Evolutionary conservation across 1,140 invertebrate species (phyloP).

Genomic region (Eumeta japonica): DNA sequence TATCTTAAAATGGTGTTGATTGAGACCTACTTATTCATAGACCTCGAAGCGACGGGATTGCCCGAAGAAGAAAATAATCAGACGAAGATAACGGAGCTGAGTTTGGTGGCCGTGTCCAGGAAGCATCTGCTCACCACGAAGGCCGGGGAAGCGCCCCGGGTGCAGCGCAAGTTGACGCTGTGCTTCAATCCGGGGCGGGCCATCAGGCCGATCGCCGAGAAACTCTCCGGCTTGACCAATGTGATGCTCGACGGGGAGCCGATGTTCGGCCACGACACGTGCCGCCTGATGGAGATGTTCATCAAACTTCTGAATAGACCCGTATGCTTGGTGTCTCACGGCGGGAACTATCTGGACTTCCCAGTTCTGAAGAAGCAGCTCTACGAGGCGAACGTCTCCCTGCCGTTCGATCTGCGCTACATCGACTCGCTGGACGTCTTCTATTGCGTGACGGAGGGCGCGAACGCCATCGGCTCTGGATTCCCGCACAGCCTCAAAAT

Average conservation of each 20-base stretch:
- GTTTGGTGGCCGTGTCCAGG: constrained; percentile 58
- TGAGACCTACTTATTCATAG: constrained; percentile 66
- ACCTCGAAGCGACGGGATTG: constrained; percentile 66
- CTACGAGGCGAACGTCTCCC: constrained; percentile 33
- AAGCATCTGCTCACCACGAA: constrained; percentile 44
- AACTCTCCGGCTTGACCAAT: constrained; percentile 67
- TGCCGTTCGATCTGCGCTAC: constrained; percentile 57
- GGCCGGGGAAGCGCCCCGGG: constrained; percentile 53
- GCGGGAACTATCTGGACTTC: constrained; percentile 50
- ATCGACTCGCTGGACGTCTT: constrained; percentile 59
- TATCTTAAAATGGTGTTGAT: too few species aligned
- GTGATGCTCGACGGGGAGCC: constrained; percentile 62
- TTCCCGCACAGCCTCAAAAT: neutral
- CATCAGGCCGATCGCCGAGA: constrained; percentile 46
- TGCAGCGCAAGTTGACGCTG: constrained; percentile 63
- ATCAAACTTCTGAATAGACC: constrained; percentile 63
- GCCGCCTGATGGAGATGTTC: constrained; percentile 61
- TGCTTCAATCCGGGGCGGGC: constrained; percentile 61
- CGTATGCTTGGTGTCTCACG: constrained; percentile 74
- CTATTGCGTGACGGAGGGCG: constrained; percentile 27
- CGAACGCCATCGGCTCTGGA: constrained; percentile 1
- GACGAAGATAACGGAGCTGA: constrained; percentile 65
- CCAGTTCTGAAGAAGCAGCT: constrained; percentile 40
- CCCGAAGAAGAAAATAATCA: constrained; percentile 44
- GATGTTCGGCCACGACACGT: constrained; percentile 57